phyloP scores from a whole-genome alignment of 2,113 vertebrate genomes.

The Lycocorax pyrrhopterus region DNA sequence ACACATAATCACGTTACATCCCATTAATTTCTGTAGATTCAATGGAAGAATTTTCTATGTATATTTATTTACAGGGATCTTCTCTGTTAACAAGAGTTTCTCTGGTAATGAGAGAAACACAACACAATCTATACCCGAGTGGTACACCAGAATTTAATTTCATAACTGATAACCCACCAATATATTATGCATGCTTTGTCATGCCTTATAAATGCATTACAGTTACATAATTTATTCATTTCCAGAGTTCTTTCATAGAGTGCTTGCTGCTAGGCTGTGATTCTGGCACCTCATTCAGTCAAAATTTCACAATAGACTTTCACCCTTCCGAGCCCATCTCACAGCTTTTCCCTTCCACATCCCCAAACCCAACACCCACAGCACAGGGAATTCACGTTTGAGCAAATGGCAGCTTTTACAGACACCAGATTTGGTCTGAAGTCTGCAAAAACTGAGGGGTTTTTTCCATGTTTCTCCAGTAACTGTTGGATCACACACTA shows the following conservation, averaged over 20 bases:
- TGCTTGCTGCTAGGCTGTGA: neutral
- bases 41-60: neutral
- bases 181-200: conserved; percentile 52
- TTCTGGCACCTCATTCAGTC: conserved; percentile 26
- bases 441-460: neutral
- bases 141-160: neutral
- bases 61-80: neutral
- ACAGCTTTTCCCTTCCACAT: neutral
- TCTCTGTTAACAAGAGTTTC: neutral
- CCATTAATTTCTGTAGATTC: neutral
- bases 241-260: neutral
- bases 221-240: conserved; percentile 38
- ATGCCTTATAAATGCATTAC: conserved; percentile 20
- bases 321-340: neutral
- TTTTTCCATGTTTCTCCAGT: neutral
- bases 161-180: conserved; percentile 1
- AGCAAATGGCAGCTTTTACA: neutral
- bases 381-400: neutral
- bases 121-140: neutral
- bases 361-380: neutral
- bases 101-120: neutral
- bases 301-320: neutral
- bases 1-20: neutral
- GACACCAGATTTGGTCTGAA: neutral
- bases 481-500: neutral